Conservation (phyloP, 2,113 vertebrate genomes). For the Podocnemis expansa region DNA sequence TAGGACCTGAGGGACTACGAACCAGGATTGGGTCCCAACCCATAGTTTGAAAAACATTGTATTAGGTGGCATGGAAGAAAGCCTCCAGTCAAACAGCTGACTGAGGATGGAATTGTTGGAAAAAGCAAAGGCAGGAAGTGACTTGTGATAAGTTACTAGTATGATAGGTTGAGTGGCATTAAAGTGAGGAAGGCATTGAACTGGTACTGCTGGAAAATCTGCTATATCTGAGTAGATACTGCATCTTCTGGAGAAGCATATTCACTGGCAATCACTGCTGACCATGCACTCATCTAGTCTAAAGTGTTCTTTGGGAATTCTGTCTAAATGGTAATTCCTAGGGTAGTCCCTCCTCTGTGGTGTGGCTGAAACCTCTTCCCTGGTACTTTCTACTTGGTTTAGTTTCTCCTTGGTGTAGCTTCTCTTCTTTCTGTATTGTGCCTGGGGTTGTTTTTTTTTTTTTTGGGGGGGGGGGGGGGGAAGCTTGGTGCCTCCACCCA, state of each 20-base stretch:
- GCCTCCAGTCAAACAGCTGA: background rate
- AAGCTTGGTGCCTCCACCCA: background rate
- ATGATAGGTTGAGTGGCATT: background rate
- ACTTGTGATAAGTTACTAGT: background rate
- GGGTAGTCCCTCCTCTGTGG: background rate
- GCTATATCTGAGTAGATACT: fast-evolving
- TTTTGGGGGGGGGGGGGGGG: too few species aligned
- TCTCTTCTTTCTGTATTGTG: background rate
- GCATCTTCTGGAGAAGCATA: background rate
- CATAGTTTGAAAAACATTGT: too few species aligned
- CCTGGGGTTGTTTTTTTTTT: background rate
- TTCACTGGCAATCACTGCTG: background rate
- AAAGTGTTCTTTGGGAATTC: background rate
- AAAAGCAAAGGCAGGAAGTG: background rate
- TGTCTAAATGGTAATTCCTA: background rate
- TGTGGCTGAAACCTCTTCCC: background rate
- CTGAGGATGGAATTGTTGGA: background rate
- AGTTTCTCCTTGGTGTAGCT: background rate
- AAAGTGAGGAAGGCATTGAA: fast-evolving
- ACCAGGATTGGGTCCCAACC: too few species aligned
- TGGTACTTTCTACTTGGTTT: background rate
- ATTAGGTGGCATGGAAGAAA: background rate
- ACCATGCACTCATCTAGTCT: background rate
- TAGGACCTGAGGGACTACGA: too few species aligned
- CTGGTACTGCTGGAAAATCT: background rate